These are phyloP conservation scores for Tachina lurida DNA, from an alignment of 2,888 invertebrate species.

Conservation along the genomic window DNA sequence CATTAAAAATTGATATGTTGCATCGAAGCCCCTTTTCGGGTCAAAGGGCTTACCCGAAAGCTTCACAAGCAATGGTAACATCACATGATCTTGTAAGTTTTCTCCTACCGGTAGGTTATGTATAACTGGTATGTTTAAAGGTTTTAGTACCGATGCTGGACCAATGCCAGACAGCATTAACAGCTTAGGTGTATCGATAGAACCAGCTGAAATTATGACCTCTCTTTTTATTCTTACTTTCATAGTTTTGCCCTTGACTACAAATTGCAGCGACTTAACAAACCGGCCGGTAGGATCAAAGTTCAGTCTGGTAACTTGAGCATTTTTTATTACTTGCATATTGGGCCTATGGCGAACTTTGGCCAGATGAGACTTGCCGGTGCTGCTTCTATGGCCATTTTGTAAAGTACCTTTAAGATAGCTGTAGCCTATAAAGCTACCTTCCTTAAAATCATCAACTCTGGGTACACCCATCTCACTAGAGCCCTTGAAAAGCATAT, in stretches of 20 bases:
- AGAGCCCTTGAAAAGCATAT: slow-evolving; percentile 82
- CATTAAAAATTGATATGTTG: slow-evolving; percentile 83
- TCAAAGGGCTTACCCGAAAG: slow-evolving; percentile 79
- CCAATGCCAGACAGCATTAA: slow-evolving; percentile 81
- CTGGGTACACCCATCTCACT: slow-evolving; percentile 83
- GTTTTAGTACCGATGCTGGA: slow-evolving; percentile 74
- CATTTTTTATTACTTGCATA: slow-evolving; percentile 85
- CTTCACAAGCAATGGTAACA: slow-evolving; percentile 82
- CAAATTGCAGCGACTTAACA: slow-evolving; percentile 83
- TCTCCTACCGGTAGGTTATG: slow-evolving; percentile 85
- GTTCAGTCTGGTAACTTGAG: slow-evolving; percentile 84
- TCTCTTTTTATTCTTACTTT: slow-evolving; percentile 76
- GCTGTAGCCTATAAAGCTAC: slow-evolving; percentile 83
- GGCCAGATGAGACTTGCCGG: slow-evolving; percentile 88
- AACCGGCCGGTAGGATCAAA: slow-evolving; percentile 82
- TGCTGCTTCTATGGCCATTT: slow-evolving; percentile 88
- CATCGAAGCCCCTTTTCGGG: slow-evolving; percentile 77
- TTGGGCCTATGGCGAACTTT: slow-evolving; percentile 84
- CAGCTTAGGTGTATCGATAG: slow-evolving; percentile 79
- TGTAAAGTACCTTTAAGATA: slow-evolving; percentile 83
- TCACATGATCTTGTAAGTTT: slow-evolving; percentile 91
- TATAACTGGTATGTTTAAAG: slow-evolving; percentile 74
- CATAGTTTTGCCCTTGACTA: slow-evolving; percentile 83
- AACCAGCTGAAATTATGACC: slow-evolving; percentile 79
- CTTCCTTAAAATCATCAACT: slow-evolving; percentile 80